phyloP scores from a whole-genome alignment of 2,113 vertebrate genomes.

The Pituophis catenifer region DNA sequence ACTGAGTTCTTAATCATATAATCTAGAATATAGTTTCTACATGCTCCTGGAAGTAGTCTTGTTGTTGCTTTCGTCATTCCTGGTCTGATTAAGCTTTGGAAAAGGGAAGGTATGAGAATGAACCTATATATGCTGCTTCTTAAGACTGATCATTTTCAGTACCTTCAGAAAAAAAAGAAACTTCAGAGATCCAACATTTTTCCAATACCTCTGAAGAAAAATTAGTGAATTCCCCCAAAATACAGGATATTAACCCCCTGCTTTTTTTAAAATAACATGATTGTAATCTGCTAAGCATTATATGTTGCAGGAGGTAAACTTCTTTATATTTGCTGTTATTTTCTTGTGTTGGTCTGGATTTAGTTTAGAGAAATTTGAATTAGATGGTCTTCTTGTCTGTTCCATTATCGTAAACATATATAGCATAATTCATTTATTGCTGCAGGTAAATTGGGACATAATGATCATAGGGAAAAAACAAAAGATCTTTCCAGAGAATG shows the following conservation, averaged over 20 bases:
- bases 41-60: neutral
- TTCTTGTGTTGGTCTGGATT: neutral
- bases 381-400: neutral
- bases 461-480: constrained; percentile 76
- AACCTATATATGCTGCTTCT: neutral
- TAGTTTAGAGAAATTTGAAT: neutral
- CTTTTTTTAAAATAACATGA: neutral
- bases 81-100: neutral
- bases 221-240: neutral
- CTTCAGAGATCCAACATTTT: neutral
- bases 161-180: neutral
- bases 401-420: neutral
- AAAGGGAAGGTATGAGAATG: neutral
- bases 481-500: constrained; percentile 86
- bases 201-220: neutral
- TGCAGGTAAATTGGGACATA: constrained; percentile 75
- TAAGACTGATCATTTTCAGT: neutral
- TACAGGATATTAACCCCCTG: neutral
- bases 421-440: constrained; percentile 23
- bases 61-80: neutral
- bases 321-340: neutral
- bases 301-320: neutral
- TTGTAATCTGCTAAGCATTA: neutral
- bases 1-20: neutral
- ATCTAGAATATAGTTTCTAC: neutral